Conservation (phyloP, 2,797 vertebrate genomes). For the Spinibarbus caldwelli region DNA sequence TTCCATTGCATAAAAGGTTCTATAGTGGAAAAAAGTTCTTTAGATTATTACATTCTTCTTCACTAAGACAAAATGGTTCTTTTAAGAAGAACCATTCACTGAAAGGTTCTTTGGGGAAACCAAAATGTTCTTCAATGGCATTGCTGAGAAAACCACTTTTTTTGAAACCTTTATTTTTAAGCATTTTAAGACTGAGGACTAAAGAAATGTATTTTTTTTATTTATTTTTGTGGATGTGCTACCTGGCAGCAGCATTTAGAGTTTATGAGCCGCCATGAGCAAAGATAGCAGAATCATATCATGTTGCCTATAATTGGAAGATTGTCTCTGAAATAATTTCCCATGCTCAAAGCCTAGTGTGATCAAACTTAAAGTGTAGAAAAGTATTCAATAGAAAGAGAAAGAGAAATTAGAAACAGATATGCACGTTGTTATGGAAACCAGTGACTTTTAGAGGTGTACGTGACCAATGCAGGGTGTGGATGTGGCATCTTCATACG, state of each 20-base stretch:
- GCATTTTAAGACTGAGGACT: too few relatives aligned
- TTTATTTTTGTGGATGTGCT: background rate
- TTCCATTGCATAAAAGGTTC: background rate
- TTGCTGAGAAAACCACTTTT: background rate
- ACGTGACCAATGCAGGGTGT: background rate
- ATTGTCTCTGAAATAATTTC: background rate
- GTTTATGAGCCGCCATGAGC: background rate
- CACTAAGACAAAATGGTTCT: background rate
- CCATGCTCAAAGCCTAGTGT: background rate
- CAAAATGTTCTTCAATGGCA: background rate
- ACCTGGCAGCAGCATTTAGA: background rate
- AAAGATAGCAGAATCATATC: background rate
- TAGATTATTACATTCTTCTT: background rate
- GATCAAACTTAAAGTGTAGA: background rate
- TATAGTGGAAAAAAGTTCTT: background rate
- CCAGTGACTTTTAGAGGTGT: background rate
- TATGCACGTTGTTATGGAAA: conserved; percentile 10
- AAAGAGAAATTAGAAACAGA: background rate
- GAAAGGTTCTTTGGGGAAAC: background rate
- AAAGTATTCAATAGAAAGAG: background rate
- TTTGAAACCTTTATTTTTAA: background rate
- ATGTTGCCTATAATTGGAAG: background rate
- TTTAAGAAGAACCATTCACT: background rate
- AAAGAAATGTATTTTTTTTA: background rate
- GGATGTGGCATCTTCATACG: background rate